These are phyloP conservation scores for Monopterus albus DNA, from an alignment of 2,113 vertebrate genomes.

Conservation along the genomic window DNA sequence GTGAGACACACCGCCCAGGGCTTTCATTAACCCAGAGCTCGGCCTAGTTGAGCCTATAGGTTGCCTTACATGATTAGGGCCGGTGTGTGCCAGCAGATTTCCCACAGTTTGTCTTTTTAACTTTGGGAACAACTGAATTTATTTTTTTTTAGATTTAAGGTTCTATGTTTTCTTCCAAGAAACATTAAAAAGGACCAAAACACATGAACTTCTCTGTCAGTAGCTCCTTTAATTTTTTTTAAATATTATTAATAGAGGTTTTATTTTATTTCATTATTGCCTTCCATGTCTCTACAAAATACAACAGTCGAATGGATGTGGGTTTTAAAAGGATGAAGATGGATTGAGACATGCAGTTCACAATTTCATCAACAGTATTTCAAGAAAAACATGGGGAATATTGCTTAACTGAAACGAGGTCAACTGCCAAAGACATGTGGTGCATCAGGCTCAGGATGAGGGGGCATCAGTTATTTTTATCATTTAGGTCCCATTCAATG, in stretches of 20 bases:
- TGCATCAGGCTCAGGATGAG: slow-evolving; percentile 31
- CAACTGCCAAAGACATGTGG: slow-evolving; percentile 53
- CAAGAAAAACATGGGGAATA: slow-evolving; percentile 15
- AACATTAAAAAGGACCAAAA: slow-evolving; percentile 10
- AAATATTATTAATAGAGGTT: too few relatives aligned
- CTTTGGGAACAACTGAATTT: slow-evolving; percentile 15
- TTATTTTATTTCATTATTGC: slow-evolving; percentile 8
- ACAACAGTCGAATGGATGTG: not conserved
- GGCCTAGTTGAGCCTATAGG: slow-evolving; percentile 58
- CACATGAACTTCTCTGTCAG: not conserved
- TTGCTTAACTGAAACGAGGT: slow-evolving; percentile 43
- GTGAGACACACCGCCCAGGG: slow-evolving; percentile 50
- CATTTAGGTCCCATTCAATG: slow-evolving; percentile 48
- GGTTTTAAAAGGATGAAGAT: not conserved
- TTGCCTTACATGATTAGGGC: slow-evolving; percentile 46
- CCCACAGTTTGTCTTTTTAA: slow-evolving; percentile 36
- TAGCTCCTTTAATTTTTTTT: too few relatives aligned
- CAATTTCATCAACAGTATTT: slow-evolving; percentile 9
- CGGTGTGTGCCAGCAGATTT: slow-evolving; percentile 35
- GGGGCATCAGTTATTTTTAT: slow-evolving; percentile 48
- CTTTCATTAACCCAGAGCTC: slow-evolving; percentile 68
- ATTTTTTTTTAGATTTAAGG: not conserved
- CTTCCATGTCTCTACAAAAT: not conserved
- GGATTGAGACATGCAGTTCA: not conserved
- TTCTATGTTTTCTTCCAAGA: slow-evolving; percentile 14